Evolutionary conservation across 35 echinoderm and acorn worm genomes (phyloP).

Genomic region (Lytechinus variegatus): DNA sequence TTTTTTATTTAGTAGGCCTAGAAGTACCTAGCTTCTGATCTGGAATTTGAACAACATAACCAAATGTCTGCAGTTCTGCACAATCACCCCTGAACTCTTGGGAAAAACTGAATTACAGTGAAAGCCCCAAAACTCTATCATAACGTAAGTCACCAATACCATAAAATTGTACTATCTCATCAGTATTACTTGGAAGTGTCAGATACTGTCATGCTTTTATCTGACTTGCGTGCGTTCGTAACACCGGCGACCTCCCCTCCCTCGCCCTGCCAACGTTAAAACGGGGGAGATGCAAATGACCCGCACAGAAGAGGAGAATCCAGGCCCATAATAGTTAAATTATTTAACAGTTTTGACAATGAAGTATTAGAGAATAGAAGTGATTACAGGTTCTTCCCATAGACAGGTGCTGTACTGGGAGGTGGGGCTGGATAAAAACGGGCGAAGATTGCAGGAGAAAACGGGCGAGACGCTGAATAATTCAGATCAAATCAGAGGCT

Average conservation of each 20-base stretch:
- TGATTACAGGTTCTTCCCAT: background rate
- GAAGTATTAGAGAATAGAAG: constrained; percentile 4
- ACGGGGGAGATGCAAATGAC: background rate
- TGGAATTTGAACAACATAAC: no score
- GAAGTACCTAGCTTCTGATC: no score
- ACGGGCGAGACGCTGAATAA: constrained; percentile 28
- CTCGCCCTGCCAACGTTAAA: background rate
- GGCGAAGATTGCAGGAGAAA: background rate
- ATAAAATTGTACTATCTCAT: background rate
- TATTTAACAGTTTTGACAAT: constrained; percentile 48
- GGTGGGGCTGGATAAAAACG: background rate
- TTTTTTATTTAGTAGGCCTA: no score
- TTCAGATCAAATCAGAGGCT: constrained; percentile 2
- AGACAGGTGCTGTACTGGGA: background rate
- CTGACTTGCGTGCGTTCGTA: background rate
- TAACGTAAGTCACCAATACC: background rate
- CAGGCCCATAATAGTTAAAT: constrained; percentile 29
- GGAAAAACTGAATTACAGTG: background rate
- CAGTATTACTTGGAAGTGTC: background rate
- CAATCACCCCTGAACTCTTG: no score
- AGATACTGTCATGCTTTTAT: background rate
- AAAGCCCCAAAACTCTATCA: background rate
- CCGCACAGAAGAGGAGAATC: background rate
- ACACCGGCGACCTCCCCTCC: no score
- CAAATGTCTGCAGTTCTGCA: no score